These are phyloP conservation scores for Ophonus ardosiacus DNA, from an alignment of 2,888 invertebrate species.

Conservation along the genomic window DNA sequence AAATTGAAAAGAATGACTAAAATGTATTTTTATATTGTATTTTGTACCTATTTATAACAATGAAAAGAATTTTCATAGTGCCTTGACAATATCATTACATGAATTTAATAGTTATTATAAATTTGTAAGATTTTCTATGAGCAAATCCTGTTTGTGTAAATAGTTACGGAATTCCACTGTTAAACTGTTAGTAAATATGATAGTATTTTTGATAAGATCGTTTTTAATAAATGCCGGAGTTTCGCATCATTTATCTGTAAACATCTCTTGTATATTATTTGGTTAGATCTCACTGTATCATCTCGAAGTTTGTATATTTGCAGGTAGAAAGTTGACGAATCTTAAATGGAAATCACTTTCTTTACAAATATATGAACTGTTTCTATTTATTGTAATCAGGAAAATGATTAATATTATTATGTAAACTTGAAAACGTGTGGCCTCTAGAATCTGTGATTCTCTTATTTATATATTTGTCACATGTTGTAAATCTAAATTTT, in stretches of 20 bases:
- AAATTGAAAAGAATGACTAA: neutral
- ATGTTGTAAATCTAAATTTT: constrained; percentile 53
- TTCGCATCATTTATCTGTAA: constrained; percentile 58
- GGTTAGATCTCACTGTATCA: constrained; percentile 60
- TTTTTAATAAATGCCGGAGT: constrained; percentile 56
- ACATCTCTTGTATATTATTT: constrained; percentile 60
- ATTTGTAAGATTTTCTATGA: constrained; percentile 57
- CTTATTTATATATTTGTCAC: constrained; percentile 60
- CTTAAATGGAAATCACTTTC: constrained; percentile 18
- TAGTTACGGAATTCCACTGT: constrained; percentile 56
- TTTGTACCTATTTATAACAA: constrained; percentile 63
- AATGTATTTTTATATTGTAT: constrained; percentile 56
- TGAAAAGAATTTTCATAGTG: constrained; percentile 56
- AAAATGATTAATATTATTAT: constrained; percentile 32
- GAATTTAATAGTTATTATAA: constrained; percentile 57
- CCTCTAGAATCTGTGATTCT: constrained; percentile 63
- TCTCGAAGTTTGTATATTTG: constrained; percentile 54
- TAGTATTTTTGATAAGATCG: constrained; percentile 59
- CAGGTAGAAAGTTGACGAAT: constrained; percentile 16
- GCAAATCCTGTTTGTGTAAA: constrained; percentile 46
- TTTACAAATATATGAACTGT: constrained; percentile 41
- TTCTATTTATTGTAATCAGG: constrained; percentile 47
- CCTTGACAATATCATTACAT: constrained; percentile 63
- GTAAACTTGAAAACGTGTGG: constrained; percentile 47
- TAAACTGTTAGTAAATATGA: constrained; percentile 56